Percentiles rank a stretch among this genome's conserved stretches.
Evolutionary conservation across 2,113 vertebrate genomes (phyloP).

Genomic region (Corydoras sp.): DNA sequence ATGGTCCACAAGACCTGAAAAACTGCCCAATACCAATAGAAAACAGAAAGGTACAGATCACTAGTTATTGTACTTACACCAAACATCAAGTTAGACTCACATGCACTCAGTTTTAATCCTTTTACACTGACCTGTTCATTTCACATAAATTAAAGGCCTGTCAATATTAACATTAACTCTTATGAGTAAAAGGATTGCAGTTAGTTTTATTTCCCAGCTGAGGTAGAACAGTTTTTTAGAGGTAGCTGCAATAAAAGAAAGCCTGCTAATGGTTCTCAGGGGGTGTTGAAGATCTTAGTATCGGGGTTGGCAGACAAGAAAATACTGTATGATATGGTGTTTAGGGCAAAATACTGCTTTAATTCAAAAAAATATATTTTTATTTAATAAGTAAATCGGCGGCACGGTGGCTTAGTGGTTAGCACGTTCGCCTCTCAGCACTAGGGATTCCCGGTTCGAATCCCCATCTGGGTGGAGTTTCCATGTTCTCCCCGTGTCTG

Average conservation of each 20-base stretch:
- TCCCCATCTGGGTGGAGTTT: too few species aligned
- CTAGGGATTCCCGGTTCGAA: too few species aligned
- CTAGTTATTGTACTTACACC: not conserved
- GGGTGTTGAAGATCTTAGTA: slow-evolving; percentile 9
- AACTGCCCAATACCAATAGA: too few species aligned
- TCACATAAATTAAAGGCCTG: slow-evolving; percentile 3
- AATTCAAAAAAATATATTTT: too few species aligned
- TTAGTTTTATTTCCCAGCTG: slow-evolving; percentile 1
- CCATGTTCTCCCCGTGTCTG: too few species aligned
- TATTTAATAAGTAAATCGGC: too few species aligned
- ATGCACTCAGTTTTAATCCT: not conserved
- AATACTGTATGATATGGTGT: not conserved
- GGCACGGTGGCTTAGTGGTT: too few species aligned
- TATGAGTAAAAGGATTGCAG: slow-evolving; percentile 8
- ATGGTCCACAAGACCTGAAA: too few species aligned
- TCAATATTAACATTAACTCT: slow-evolving; percentile 13
- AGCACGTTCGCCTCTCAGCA: too few species aligned
- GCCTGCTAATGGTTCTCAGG: slow-evolving; percentile 21
- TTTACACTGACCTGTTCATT: slow-evolving; percentile 1
- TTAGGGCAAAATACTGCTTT: not conserved
- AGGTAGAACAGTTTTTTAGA: slow-evolving; percentile 16
- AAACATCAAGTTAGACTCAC: not conserved
- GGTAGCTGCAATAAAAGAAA: slow-evolving; percentile 11
- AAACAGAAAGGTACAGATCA: not conserved
- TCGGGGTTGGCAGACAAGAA: slow-evolving; percentile 3